Base-by-base conservation (phyloP, 2,113 vertebrate genomes). In the Rhipidura dahli region DNA sequence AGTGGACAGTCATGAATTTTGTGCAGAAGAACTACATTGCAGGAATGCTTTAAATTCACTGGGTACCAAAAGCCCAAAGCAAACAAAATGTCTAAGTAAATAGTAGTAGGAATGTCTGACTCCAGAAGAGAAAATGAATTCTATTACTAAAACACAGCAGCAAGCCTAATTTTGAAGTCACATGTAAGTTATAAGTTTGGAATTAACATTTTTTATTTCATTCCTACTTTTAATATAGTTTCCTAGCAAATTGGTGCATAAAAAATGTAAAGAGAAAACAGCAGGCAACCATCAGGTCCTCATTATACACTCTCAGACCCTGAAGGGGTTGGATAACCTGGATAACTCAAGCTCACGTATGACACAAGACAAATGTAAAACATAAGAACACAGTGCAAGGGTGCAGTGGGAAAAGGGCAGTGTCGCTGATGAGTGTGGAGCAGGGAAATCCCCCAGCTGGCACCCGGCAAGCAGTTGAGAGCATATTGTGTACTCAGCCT, bases 1-100 rank as follows among this genome's bases (percentile, higher is more conserved):
- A 97, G 72, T 83, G 85, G 68, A 80, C 19, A 13, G 64, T 66
- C 90, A 95, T 37, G 81, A 87, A 77, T 95, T 89, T 86, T 82
- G 31, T 87, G 47, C 83, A 96, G 92, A 83, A 91, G 59, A 96
- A 89, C 80, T 68, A 89, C 50, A 90, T 10, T 93, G 71, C 37
- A 95, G 76, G 47, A 95, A 79, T 69, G 20, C 39, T 87, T 96
- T 93, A 81, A 96, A 91, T 83, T 91, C 73, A 81, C 49, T 71
- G 91, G 75, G 30, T n/a, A 84, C 19, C 57, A 95, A 87, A 96
- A 91, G 60, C 70, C 60, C 40, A 88, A 93, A 72, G 78, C 42
- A 13, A 91, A 61, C 50, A 87, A 95, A 95, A 90, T 1, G 1
- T 70, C 40, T 56, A 72, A 83, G 61, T 53, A 69, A 69, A 61